A percentile compares a stretch with the other conserved stretches of the same genome.
These are phyloP conservation scores for Labrus mixtus DNA, from an alignment of 2,113 vertebrate species.

Conservation along the genomic window DNA sequence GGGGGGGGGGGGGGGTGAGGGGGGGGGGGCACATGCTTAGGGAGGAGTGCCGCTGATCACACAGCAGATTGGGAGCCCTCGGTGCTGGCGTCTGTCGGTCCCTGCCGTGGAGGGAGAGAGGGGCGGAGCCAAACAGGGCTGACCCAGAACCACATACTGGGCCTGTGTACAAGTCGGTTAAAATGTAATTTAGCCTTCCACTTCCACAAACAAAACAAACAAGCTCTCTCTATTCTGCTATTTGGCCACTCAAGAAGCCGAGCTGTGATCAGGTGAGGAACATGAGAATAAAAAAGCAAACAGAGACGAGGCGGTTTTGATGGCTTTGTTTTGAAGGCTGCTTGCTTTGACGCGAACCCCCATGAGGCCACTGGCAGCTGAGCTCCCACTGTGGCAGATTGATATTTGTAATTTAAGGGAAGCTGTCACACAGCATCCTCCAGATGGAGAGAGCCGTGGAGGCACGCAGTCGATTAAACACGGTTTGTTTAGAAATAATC, in stretches of 20 bases:
- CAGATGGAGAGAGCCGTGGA: slow-evolving; percentile 77
- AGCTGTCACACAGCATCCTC: slow-evolving; percentile 79
- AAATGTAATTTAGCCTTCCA: not conserved
- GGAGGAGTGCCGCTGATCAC: slow-evolving; percentile 67
- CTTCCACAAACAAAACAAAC: too few relatives aligned
- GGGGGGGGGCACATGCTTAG: slow-evolving; percentile 64
- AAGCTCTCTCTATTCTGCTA: slow-evolving; percentile 1
- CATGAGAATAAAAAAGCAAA: slow-evolving; percentile 16
- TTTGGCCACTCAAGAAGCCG: slow-evolving; percentile 23
- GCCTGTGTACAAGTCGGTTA: slow-evolving; percentile 19
- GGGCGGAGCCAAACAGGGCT: slow-evolving; percentile 45
- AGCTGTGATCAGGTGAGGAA: slow-evolving; percentile 40
- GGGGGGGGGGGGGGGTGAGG: slow-evolving; percentile 24
- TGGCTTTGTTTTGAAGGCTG: slow-evolving; percentile 76
- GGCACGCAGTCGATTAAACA: slow-evolving; percentile 79
- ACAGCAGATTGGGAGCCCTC: slow-evolving; percentile 78
- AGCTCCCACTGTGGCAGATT: slow-evolving; percentile 82
- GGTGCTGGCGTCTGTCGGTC: slow-evolving; percentile 72
- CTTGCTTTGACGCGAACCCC: slow-evolving; percentile 74
- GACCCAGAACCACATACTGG: slow-evolving; percentile 59
- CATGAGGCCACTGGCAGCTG: slow-evolving; percentile 77
- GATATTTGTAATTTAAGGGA: slow-evolving; percentile 84
- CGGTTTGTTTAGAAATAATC: slow-evolving; percentile 82
- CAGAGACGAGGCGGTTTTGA: slow-evolving; percentile 52
- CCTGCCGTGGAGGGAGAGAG: slow-evolving; percentile 49